Evolutionary conservation across 2,797 vertebrate species (phyloP), one percentile per base, ranked within the genome.

Genomic region (Sebastes kiyomatsui): DNA sequence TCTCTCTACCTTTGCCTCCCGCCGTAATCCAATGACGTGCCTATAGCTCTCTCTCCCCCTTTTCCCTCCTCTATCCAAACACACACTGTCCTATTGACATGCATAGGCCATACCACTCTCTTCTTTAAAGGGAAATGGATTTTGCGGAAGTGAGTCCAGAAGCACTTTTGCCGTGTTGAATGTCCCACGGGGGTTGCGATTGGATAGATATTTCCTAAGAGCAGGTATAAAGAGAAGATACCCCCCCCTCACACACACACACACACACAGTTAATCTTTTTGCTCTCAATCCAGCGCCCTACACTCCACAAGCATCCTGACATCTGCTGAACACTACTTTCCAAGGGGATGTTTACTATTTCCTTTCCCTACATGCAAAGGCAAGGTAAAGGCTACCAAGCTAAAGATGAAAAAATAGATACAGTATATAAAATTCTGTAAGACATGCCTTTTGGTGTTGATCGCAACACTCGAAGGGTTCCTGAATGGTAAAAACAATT

Each of bases 61-160:
- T 75, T 59, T 59, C 27, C 65, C 74, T 77, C 67, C 42, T 77
- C 81, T 65, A 59, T 84, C 64, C 72, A 64, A 86, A 78, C 86
- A 77, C 88, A 82, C 61, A 86, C 72, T 68, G 78, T 88, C 22
- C 58, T 90, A 92, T 90, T 93, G 91, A 93, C 93, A 91, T 88
- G 85, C 88, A 86, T 49, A 77, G 85, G 75, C 85, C 80, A 88
- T 76, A 80, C 28, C 75, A 61, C 85, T 88, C 72, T 90, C 83
- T 87, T 89, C 86, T 90, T 90, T 92, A 90, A 91, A 83, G 82
- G 81, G 72, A 93, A 91, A 94, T 93, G 67, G 83, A 94, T 93
- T 93, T 93, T 82, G 74, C 56, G 54, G 87, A 85, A 90, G 87
- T 78, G 90, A 93, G 85, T 90, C 88, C 82, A 77, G 80, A 77